Evolutionary conservation across 2,888 invertebrate species (phyloP), one percentile per base, ranked within the genome.

Genomic region (Dexiosoma caninum): DNA sequence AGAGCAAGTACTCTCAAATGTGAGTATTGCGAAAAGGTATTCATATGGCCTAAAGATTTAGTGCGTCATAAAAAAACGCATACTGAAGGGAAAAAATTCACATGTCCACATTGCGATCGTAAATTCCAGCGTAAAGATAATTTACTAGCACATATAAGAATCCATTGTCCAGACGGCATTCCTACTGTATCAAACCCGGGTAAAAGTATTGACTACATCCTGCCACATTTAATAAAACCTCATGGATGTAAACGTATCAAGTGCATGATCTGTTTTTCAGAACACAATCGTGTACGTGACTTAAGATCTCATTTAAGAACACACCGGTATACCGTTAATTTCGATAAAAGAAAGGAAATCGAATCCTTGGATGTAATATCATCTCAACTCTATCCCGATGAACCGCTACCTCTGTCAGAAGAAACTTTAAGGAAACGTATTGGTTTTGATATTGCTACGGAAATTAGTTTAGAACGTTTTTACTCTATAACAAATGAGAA

Each of bases 21-120:
- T 86, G 91, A 92, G 32, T 92, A 92, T 5, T 94, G 94, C 85
- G 92, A 92, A 32, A 93, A 93, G 87, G 91, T 92, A 6, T 94
- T 94, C 88, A 91, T 84, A 86, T 93, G 94, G 88, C 92, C 92
- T 60, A 94, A 94, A 83, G 92, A 93, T 84, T 90, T 94, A 9
- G 92, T 92, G 0, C 92, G 93, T 62, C 94, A 94, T 87, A 91
- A 92, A 21, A 93, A 93, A 84, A 90, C 92, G n/a, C 94, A 94
- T 86, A 91, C 91, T 85, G 87, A 90, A 46, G 91, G 91, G 66
- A 92, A 92, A 81, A 89, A 90, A 55, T 92, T 91, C 82, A 91
- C 92, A 83, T 93, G 93, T 82, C 90, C 92, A 6, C 87, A 92
- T 30, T 93, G 93, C 83, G 90, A 92, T 7, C 92, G 92, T 78